phyloP scores from a whole-genome alignment of 2,888 invertebrate genomes.

The Eutolmus rufibarbis region DNA sequence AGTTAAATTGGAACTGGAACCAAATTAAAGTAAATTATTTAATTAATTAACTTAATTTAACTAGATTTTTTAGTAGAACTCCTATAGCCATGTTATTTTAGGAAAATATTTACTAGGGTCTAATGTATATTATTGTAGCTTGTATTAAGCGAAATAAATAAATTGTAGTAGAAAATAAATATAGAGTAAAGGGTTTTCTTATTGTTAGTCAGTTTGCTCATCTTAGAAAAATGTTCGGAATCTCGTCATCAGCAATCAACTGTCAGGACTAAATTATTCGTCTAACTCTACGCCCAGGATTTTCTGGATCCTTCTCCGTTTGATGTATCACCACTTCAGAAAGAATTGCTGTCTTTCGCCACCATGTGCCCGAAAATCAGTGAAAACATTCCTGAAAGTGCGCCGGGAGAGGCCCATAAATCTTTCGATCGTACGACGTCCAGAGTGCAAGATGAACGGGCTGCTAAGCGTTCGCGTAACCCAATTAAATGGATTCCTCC shows the following conservation, averaged over 20 bases:
- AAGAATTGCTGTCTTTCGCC: conserved; percentile 8
- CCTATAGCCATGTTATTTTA: too few species aligned
- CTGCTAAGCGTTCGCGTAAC: conserved; percentile 14
- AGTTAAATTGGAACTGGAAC: too few species aligned
- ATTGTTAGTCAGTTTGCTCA: neutral
- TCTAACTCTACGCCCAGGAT: neutral
- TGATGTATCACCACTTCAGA: neutral
- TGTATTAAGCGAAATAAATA: too few species aligned
- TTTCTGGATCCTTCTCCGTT: neutral
- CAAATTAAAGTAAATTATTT: too few species aligned
- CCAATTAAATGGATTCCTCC: conserved; percentile 38
- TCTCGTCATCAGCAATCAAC: neutral
- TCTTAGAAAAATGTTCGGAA: neutral
- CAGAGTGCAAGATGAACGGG: neutral
- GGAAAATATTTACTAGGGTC: too few species aligned
- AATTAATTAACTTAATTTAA: too few species aligned
- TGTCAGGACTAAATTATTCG: neutral
- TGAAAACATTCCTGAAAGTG: neutral
- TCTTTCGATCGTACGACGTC: neutral
- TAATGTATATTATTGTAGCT: too few species aligned
- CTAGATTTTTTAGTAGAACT: too few species aligned
- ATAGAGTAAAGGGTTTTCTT: too few species aligned
- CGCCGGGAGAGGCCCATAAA: conserved; percentile 1
- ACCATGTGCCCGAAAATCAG: neutral
- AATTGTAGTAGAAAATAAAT: too few species aligned